phyloP scores from a whole-genome alignment of 2,888 invertebrate genomes.

The Pyrrhopygopsis socrates region DNA sequence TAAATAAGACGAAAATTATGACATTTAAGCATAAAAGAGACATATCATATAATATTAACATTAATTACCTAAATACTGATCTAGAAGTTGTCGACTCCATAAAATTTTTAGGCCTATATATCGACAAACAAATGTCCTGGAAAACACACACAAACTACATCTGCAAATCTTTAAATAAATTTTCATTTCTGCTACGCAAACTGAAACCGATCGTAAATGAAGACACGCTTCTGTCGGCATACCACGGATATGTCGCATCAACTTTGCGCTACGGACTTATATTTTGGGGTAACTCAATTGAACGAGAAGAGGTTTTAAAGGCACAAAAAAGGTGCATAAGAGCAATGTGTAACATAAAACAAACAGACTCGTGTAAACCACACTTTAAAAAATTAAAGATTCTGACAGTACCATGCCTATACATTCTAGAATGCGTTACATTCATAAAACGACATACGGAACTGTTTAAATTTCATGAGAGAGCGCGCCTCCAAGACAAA shows the following conservation, averaged over 20 bases:
- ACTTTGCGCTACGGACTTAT: no score
- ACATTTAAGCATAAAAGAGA: not conserved
- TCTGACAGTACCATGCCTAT: not conserved
- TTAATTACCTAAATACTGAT: not conserved
- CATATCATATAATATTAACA: not conserved
- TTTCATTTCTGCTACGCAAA: not conserved
- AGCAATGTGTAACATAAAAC: conserved; percentile 1
- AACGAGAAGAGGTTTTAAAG: not conserved
- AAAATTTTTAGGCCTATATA: not conserved
- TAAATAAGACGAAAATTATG: not conserved
- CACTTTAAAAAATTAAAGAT: not conserved
- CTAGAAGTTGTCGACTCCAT: not conserved
- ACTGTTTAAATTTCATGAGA: not conserved
- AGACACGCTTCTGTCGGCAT: not conserved
- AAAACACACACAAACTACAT: not conserved
- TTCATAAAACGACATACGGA: not conserved
- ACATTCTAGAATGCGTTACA: not conserved
- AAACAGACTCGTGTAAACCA: not conserved
- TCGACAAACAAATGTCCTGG: conserved; percentile 2
- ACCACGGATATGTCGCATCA: not conserved
- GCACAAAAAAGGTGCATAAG: conserved; percentile 5
- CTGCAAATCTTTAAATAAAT: not conserved
- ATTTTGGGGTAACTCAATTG: no score
- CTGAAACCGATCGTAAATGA: not conserved
- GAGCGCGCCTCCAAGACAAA: not conserved